Percentiles rank a stretch among this genome's conserved stretches.
Evolutionary conservation across 2,797 vertebrate genomes (phyloP).

Genomic region (Coilia nasus): DNA sequence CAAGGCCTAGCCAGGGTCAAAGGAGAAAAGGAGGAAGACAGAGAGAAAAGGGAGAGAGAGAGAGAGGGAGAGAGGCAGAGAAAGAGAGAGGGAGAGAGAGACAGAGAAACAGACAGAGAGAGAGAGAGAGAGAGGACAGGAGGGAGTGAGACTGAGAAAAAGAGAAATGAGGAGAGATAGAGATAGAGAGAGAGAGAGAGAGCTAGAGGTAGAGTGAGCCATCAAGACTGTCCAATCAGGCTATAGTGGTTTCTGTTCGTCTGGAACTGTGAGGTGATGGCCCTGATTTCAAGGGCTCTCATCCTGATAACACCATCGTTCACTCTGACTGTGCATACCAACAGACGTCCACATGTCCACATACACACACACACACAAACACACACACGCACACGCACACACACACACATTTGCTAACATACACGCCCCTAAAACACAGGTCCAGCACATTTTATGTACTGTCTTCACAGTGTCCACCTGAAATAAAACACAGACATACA

Average conservation of each 20-base stretch:
- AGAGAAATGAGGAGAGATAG: constrained; percentile 51
- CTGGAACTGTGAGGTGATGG: constrained; percentile 41
- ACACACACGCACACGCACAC: constrained; percentile 24
- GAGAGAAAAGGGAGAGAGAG: background rate
- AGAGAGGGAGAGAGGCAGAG: background rate
- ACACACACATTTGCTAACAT: background rate
- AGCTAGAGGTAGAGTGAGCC: constrained; percentile 52
- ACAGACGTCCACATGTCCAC: background rate
- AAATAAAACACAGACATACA: too few relatives aligned
- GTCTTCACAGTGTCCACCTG: background rate
- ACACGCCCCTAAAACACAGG: background rate
- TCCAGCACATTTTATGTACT: background rate
- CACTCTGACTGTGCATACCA: constrained; percentile 43
- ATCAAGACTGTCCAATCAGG: constrained; percentile 38
- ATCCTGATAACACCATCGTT: constrained; percentile 44
- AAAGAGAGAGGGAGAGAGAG: constrained; percentile 55
- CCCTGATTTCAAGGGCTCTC: constrained; percentile 47
- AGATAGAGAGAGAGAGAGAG: constrained; percentile 53
- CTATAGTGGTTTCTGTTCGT: constrained; percentile 41
- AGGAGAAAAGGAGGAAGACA: background rate
- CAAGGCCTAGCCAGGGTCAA: constrained; percentile 19
- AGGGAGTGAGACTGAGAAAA: background rate
- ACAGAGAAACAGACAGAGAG: constrained; percentile 50
- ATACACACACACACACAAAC: constrained; percentile 3
- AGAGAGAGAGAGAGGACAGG: background rate